A percentile compares a stretch with the other conserved stretches of the same genome.
Evolutionary conservation across 35 echinoderm and acorn worm genomes (phyloP).

Genomic region (Apostichopus californicus): DNA sequence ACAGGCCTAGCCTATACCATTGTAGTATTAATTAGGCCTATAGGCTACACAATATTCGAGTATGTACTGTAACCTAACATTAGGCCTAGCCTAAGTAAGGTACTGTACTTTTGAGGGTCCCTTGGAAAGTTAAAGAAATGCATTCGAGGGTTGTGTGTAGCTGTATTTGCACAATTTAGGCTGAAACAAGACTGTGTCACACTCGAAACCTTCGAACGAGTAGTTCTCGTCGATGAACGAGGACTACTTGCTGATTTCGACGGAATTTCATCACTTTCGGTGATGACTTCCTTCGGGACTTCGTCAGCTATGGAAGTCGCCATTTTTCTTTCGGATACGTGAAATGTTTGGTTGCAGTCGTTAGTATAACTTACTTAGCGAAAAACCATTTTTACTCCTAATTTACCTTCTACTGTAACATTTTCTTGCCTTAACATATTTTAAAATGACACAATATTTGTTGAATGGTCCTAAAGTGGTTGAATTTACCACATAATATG

Average conservation of each 20-base stretch:
- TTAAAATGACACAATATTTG: too few species aligned
- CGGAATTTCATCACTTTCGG: neutral
- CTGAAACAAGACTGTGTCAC: neutral
- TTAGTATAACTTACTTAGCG: too few species aligned
- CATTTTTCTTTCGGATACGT: neutral
- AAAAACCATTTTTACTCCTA: too few species aligned
- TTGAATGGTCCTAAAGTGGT: too few species aligned
- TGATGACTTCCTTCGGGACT: neutral
- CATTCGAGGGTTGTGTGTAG: neutral
- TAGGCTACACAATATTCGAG: too few species aligned
- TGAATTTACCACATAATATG: too few species aligned
- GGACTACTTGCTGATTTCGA: neutral
- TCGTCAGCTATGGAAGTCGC: neutral
- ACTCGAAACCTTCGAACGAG: constrained; percentile 3
- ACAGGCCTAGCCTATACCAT: too few species aligned
- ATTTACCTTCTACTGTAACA: too few species aligned
- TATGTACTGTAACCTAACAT: neutral
- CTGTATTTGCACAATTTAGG: neutral
- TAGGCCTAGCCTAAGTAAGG: neutral
- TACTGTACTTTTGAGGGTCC: neutral
- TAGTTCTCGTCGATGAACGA: neutral
- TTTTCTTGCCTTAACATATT: too few species aligned
- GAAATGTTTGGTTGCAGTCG: too few species aligned
- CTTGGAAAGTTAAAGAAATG: constrained; percentile 33
- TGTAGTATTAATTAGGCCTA: too few species aligned